Evolutionary conservation across 1,140 invertebrate genomes (phyloP).

Genomic region (Heliconius hermathena): DNA sequence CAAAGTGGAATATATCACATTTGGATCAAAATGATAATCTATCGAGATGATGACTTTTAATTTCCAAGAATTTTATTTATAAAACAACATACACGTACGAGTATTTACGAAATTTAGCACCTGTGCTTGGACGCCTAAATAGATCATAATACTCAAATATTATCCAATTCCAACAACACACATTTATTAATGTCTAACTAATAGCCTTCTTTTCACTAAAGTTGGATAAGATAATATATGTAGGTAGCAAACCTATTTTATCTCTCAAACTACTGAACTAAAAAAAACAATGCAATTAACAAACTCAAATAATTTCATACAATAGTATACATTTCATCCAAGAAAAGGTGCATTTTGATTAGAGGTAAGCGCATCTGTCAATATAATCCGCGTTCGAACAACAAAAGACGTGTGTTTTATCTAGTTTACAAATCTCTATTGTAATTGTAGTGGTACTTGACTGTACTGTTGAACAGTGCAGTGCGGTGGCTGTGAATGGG

Average conservation of each 20-base stretch:
- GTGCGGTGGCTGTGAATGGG: not conserved
- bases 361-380: slow-evolving; percentile 25
- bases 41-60: no score
- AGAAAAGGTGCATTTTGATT: not conserved
- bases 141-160: no score
- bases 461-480: slow-evolving; percentile 14
- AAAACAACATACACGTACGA: no score
- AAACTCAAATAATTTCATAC: not conserved
- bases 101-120: no score
- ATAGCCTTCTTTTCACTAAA: no score
- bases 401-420: slow-evolving; percentile 35
- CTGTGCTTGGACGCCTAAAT: no score
- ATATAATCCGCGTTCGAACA: slow-evolving; percentile 15
- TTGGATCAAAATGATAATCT: no score
- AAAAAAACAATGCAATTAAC: slow-evolving; percentile 12
- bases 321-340: slow-evolving; percentile 1
- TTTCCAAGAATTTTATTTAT: no score
- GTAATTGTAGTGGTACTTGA: slow-evolving; percentile 38
- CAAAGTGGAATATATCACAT: no score
- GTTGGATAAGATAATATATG: no score
- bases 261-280: not conserved
- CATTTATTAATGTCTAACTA: no score
- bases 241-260: not conserved
- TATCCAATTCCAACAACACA: no score
- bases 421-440: slow-evolving; percentile 32